phyloP scores from a whole-genome alignment of 2,797 vertebrate species.

The Lepidocolaptes lacrymiger region DNA sequence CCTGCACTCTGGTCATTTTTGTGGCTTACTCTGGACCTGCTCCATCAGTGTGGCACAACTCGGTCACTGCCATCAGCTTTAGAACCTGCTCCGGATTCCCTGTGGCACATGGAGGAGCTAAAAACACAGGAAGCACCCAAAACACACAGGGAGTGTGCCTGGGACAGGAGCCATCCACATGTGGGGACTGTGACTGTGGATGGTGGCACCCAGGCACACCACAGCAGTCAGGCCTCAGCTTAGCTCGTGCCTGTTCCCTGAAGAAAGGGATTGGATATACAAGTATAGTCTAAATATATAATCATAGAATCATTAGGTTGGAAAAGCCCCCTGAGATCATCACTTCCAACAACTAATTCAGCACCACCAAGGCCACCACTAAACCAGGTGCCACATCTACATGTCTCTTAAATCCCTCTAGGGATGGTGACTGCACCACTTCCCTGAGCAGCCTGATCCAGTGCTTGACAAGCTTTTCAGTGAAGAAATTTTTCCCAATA shows the following conservation, averaged over 20 bases:
- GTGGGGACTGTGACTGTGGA: rapidly evolving
- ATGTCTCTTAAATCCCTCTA: background rate
- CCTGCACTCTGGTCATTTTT: background rate
- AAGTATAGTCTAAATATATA: background rate
- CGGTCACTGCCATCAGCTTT: background rate
- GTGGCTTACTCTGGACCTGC: background rate
- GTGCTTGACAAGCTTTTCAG: background rate
- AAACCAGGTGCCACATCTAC: background rate
- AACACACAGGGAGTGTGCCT: background rate
- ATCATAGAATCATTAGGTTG: background rate
- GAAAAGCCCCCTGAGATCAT: background rate
- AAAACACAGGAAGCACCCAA: background rate
- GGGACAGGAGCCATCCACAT: rapidly evolving
- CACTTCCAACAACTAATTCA: background rate
- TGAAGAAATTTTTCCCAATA: background rate
- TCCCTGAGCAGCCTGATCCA: background rate
- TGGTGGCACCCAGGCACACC: background rate
- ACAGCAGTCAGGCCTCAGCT: background rate
- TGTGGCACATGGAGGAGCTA: rapidly evolving
- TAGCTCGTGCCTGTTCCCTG: background rate
- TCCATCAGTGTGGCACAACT: background rate
- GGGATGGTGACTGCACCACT: background rate
- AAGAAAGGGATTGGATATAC: background rate
- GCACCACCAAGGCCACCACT: background rate
- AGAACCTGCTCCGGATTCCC: background rate